These are phyloP conservation scores for Timandra comae DNA, from an alignment of 2,888 invertebrate species.

Conservation along the genomic window DNA sequence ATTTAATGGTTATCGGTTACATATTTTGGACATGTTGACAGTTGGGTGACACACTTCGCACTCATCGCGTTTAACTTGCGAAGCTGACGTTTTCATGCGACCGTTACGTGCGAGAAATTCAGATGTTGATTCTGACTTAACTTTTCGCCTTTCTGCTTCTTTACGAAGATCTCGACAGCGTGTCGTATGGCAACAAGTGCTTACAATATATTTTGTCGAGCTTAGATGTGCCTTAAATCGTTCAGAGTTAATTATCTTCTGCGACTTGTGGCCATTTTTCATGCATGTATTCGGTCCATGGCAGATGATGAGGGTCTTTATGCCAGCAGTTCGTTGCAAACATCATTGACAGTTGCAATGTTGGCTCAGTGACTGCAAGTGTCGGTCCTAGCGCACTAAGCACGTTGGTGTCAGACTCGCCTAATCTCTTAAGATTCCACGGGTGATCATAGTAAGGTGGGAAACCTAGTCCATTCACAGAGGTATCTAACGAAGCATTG, in stretches of 20 bases:
- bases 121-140: background rate
- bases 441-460: constrained; percentile 87
- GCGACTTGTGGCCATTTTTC: background rate
- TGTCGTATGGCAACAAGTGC: background rate
- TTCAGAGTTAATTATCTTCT: background rate
- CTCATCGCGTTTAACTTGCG: constrained; percentile 68
- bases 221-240: background rate
- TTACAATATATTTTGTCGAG: background rate
- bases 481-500: constrained; percentile 91
- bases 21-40: too few species aligned
- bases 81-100: constrained; percentile 29
- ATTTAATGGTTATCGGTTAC: too few species aligned
- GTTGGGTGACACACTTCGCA: too few species aligned
- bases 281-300: constrained; percentile 91
- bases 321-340: constrained; percentile 97
- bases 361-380: constrained; percentile 93
- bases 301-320: constrained; percentile 92
- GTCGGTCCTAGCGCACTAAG: constrained; percentile 88
- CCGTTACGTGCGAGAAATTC: background rate
- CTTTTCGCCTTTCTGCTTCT: background rate
- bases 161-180: constrained; percentile 14
- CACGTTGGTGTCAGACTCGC: constrained; percentile 87
- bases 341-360: constrained; percentile 94
- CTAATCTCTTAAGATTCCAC: constrained; percentile 93
- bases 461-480: constrained; percentile 90